Evolutionary conservation across 2,797 vertebrate species (phyloP), one percentile per base, ranked within the genome.

Genomic region (Tenualosa ilisha): DNA sequence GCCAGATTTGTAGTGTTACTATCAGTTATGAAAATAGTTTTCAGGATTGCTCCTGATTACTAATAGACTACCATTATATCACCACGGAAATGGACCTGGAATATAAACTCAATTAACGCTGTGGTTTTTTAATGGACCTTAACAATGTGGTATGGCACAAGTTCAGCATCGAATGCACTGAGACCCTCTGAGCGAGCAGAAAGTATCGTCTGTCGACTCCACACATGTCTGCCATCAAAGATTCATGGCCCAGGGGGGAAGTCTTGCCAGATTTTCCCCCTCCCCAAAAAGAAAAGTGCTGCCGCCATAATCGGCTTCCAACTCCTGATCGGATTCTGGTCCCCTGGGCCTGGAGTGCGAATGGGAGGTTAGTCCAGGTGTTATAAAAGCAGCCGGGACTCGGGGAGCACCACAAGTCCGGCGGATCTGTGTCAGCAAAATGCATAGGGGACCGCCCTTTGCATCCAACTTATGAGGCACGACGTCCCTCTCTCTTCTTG

Each of bases 191-290:
- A 79, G 72, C 15, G 40, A 46, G 72, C 72, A 22, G 13, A 79
- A 11, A 8, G 72, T 40, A 79, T 79, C 72, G 72, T 43, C 37
- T 79, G 72, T 22, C 72, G 17, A 22, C 72, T 79, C 72, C 72
- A 46, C 72, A 79, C 72, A 79, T 79, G 72, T 79, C 72, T 79
- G 72, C 37, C 72, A 79, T 79, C 72, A 79, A 79, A 79, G 72
- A 79, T 79, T 79, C 72, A 79, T 79, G 40, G 72, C 72, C 72
- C 6, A 40, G 22, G 72, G 40, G 40, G 72, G 37, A 72, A 46
- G 72, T 40, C 72, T 46, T 46, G 72, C 72, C 72, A 79, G 46
- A 79, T 40, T 17, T 3, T 40, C 40, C 72, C 20, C 37, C 17
- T n/a, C 2, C 63, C 50, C 50, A 51, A 51, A 51, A 51, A 68